Percentiles rank a stretch among this genome's conserved stretches.
These are phyloP conservation scores for Bradypus variegatus DNA, from an alignment of 2,797 vertebrate genomes.

Conservation along the genomic window DNA sequence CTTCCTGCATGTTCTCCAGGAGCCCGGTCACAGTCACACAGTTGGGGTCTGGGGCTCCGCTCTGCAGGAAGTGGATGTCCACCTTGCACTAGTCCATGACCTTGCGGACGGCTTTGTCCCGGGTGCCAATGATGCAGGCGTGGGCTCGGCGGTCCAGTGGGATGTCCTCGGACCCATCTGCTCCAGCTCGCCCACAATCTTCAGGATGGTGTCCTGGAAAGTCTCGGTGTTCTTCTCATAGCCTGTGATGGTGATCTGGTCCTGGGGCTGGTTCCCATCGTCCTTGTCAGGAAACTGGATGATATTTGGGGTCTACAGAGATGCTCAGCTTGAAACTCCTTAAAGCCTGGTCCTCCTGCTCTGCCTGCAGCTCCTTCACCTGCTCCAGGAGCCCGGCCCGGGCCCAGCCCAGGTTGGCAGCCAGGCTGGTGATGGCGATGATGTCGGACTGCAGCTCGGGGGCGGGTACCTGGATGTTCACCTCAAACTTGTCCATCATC, in stretches of 20 bases:
- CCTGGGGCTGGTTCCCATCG: constrained; percentile 90
- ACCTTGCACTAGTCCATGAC: constrained; percentile 99
- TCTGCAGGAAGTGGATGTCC: constrained; percentile 97
- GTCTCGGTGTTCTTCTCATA: constrained; percentile 94
- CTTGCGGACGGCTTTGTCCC: constrained; percentile 96
- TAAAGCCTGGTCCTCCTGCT: constrained; percentile 97
- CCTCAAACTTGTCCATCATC: constrained; percentile 99
- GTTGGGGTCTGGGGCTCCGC: constrained; percentile 91
- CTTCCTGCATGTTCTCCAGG: constrained; percentile 96
- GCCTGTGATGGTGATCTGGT: constrained; percentile 97
- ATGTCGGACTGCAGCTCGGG: constrained; percentile 92
- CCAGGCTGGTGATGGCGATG: constrained; percentile 92
- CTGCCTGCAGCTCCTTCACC: constrained; percentile 92
- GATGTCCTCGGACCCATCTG: constrained; percentile 95
- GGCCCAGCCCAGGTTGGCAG: constrained; percentile 88
- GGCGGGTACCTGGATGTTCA: constrained; percentile 98
- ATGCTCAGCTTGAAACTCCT: constrained; percentile 96
- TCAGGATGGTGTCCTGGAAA: constrained; percentile 92
- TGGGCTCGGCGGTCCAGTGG: constrained; percentile 94
- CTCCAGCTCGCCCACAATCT: constrained; percentile 91
- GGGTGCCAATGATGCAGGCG: constrained; percentile 93
- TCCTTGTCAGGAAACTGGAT: constrained; percentile 99
- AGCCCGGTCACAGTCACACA: constrained; percentile 93
- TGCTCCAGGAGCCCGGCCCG: constrained; percentile 91
- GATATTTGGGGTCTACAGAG: constrained; percentile 96